Percentiles rank a stretch among this genome's conserved stretches.
These are phyloP conservation scores for Trachelus stipa DNA, from an alignment of 2,888 invertebrate species.

Conservation along the genomic window DNA sequence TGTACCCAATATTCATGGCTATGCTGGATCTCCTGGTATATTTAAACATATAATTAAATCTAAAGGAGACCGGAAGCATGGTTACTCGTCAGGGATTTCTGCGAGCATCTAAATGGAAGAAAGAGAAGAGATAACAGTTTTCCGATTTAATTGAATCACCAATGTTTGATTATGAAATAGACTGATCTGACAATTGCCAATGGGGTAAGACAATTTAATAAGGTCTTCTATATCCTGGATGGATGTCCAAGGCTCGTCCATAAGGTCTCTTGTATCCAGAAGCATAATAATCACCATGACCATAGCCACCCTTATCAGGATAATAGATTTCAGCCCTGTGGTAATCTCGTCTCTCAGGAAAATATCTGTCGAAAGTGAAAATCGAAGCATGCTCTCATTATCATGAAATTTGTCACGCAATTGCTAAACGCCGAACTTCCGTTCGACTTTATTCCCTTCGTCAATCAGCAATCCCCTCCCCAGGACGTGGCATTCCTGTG, in stretches of 20 bases:
- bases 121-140: not conserved
- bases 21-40: constrained; percentile 51
- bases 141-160: not conserved
- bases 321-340: constrained; percentile 30
- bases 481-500: not conserved
- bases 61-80: not conserved
- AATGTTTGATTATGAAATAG: not conserved
- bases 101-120: not conserved
- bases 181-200: not conserved
- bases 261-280: constrained; percentile 29
- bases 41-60: constrained; percentile 38
- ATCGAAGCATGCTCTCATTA: constrained; percentile 14
- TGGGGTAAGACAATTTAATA: constrained; percentile 5
- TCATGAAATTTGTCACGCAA: constrained; percentile 9
- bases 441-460: constrained; percentile 6
- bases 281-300: constrained; percentile 25
- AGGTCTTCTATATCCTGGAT: constrained; percentile 13
- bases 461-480: not conserved
- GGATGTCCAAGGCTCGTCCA: constrained; percentile 20
- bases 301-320: constrained; percentile 29
- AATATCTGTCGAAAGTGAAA: constrained; percentile 29
- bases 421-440: constrained; percentile 4
- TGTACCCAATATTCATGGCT: constrained; percentile 49
- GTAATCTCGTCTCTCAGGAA: constrained; percentile 24
- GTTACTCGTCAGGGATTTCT: not conserved